Percentiles rank a stretch among this genome's conserved stretches.
Conservation (phyloP, 2,113 vertebrate genomes). For the Syrmaticus mikado region DNA sequence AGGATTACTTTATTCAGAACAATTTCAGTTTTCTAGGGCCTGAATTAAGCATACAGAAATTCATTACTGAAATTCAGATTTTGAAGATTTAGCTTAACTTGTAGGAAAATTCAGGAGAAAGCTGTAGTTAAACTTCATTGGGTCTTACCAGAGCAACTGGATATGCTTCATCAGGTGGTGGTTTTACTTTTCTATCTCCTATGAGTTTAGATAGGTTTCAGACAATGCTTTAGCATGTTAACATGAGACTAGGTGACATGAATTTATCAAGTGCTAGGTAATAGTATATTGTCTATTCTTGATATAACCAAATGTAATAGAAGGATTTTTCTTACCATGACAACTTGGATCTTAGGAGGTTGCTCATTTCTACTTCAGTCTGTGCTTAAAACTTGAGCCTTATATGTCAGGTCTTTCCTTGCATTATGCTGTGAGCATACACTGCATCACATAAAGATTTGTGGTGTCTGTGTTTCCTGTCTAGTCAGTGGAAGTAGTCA, state of each 20-base stretch:
- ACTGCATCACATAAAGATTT: not conserved
- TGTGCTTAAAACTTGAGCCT: not conserved
- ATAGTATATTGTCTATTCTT: not conserved
- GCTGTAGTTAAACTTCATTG: not conserved
- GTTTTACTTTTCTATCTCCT: not conserved
- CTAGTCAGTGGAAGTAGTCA: not conserved
- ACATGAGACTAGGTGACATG: not conserved
- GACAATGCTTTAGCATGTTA: not conserved
- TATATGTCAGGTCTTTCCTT: not conserved
- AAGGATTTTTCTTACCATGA: not conserved
- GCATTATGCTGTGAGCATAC: not conserved
- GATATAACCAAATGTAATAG: not conserved
- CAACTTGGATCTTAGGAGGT: not conserved
- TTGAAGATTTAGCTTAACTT: not conserved
- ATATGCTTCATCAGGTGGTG: rapidly evolving
- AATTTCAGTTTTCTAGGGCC: not conserved
- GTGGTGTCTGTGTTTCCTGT: not conserved
- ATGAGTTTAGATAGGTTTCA: not conserved
- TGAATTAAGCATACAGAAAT: not conserved
- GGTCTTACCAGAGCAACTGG: not conserved
- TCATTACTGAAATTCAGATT: not conserved
- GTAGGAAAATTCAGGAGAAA: not conserved
- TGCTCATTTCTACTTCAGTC: not conserved
- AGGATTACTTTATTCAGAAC: not conserved
- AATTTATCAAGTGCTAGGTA: not conserved